Conservation (phyloP, 2,888 invertebrate genomes). For the Apocheima hispidaria region DNA sequence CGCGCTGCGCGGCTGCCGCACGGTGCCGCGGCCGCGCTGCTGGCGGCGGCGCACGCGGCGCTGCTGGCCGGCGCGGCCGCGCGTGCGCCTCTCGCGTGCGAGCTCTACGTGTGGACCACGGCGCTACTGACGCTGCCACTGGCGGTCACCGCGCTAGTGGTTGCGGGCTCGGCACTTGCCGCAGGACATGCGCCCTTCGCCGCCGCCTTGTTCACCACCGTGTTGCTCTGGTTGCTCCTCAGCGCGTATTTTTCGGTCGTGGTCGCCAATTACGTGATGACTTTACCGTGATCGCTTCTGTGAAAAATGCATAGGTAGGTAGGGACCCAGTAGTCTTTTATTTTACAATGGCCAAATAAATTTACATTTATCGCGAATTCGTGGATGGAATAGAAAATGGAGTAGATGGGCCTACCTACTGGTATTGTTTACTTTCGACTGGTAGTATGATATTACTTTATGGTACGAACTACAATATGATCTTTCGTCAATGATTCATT, state of each 20-base stretch:
- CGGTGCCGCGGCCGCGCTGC: constrained; percentile 54
- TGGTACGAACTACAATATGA: no score
- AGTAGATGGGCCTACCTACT: no score
- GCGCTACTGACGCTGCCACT: constrained; percentile 29
- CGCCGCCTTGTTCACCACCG: constrained; percentile 4
- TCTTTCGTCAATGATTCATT: no score
- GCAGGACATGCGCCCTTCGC: constrained; percentile 8
- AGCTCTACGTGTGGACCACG: constrained; percentile 59
- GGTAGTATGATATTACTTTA: no score
- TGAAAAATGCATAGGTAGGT: background rate
- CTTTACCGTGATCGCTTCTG: constrained; percentile 40
- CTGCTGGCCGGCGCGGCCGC: constrained; percentile 48
- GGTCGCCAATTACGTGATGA: constrained; percentile 59
- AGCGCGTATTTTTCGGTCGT: constrained; percentile 53
- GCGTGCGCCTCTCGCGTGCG: constrained; percentile 52
- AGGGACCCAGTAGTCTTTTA: background rate
- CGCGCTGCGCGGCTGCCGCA: constrained; percentile 45
- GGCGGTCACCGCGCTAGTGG: background rate
- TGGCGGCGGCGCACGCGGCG: constrained; percentile 51
- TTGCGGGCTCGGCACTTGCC: constrained; percentile 10
- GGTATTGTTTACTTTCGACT: no score
- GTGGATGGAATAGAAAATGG: no score
- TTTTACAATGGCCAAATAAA: no score
- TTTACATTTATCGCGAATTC: no score
- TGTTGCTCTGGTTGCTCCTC: constrained; percentile 36